Evolutionary conservation across 1,140 invertebrate genomes (phyloP), one percentile per base, ranked within the genome.

Genomic region (Ceratosolen solmsi): DNA sequence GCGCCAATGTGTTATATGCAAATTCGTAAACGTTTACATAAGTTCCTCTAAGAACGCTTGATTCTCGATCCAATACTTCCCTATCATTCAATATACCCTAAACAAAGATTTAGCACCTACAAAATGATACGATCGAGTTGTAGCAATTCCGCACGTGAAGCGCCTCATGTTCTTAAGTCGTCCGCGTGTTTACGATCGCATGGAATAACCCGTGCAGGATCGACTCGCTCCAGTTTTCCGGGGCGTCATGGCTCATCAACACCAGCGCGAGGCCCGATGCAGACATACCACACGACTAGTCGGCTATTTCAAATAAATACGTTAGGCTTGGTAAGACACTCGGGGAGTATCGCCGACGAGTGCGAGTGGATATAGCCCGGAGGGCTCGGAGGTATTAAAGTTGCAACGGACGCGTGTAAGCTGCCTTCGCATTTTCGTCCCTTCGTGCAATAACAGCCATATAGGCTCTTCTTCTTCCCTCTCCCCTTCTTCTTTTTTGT

Each of bases 241-340:
- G 41, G 5, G 13, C 41, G 41, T 13, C 3, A n/a, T 25, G 54
- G n/a, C 17, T 60, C 27, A 60, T 60, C 58, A 60, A 30, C 58
- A 60, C 25, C 58, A 7, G 30, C 30, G 27, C 30, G 13, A 3
- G 25, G 7, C 22, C 25, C 20, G 4, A 25, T 2, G 2, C 8
- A 58, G 60, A 41, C 58, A 5, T 4, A 0, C 49, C 51, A n/a
- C n/a, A n/a, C n/a, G n/a, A n/a, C n/a, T n/a, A 25, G 20, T 15
- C 79, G 46, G 30, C 49, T 41, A 77, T 78, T 60, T 77, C 68
- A 41, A 78, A 82, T 77, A 82, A 77, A 77, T 77, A 77, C 74
- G 80, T 82, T 82, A 71, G 49, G 41, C 38, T 27, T 11, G 25
- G n/a, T 0, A 49, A 60, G 27, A 63, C 0, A 25, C 1, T 36